These are phyloP conservation scores for Chaetops frenatus DNA, from an alignment of 2,113 vertebrate genomes.

Conservation along the genomic window DNA sequence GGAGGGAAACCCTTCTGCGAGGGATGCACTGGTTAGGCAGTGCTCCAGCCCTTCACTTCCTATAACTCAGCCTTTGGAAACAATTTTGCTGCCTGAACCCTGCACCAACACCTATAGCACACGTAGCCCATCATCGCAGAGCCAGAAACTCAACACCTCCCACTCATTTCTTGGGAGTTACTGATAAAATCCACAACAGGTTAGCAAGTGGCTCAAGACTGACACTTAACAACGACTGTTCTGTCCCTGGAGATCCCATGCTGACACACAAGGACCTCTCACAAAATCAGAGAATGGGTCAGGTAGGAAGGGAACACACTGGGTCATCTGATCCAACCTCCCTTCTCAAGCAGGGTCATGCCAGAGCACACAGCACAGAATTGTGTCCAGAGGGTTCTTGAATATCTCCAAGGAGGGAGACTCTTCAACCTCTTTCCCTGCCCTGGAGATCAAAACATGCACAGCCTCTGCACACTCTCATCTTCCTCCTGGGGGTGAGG, in stretches of 20 bases:
- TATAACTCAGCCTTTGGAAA: background rate
- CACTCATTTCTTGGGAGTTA: background rate
- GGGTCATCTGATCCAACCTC: background rate
- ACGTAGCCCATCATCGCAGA: fast-evolving
- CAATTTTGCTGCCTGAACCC: background rate
- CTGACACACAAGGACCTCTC: background rate
- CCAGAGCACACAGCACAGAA: background rate
- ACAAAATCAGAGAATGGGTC: background rate
- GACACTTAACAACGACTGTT: background rate
- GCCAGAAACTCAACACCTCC: background rate
- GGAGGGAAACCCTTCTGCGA: background rate
- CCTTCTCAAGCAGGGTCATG: background rate
- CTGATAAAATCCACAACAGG: background rate
- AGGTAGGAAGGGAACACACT: background rate
- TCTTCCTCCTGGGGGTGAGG: background rate
- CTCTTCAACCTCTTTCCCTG: background rate
- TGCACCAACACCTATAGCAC: background rate
- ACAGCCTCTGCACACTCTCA: background rate
- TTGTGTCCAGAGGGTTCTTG: background rate
- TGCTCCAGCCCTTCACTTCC: background rate
- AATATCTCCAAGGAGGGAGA: background rate
- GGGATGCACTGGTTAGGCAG: fast-evolving
- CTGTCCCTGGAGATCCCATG: background rate
- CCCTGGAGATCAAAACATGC: background rate
- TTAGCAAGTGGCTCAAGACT: background rate